A percentile compares a stretch with the other conserved stretches of the same genome.
These are phyloP conservation scores for Melipona quadrifasciata DNA, from an alignment of 1,140 invertebrate genomes.

Conservation along the genomic window DNA sequence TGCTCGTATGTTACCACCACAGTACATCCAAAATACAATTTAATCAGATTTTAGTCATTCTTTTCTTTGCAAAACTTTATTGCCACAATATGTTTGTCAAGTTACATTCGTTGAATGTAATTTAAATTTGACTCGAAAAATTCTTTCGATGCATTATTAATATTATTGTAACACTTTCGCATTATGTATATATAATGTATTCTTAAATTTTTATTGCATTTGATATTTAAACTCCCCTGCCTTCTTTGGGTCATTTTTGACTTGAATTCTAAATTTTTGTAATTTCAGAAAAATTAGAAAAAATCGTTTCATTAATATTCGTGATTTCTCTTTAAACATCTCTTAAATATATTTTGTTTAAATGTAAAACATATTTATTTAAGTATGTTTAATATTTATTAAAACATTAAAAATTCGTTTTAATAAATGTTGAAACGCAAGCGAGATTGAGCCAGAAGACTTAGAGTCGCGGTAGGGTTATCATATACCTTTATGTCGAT, in stretches of 20 bases:
- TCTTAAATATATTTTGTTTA: too few species aligned
- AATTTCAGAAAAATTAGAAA: background rate
- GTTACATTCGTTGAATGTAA: background rate
- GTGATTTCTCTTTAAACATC: too few species aligned
- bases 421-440: too few species aligned
- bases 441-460: too few species aligned
- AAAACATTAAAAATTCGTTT: too few species aligned
- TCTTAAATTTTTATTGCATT: background rate
- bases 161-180: background rate
- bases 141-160: background rate
- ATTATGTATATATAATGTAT: background rate
- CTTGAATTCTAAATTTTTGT: background rate
- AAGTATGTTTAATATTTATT: too few species aligned
- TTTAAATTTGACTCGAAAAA: background rate
- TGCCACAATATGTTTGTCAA: background rate
- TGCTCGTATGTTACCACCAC: background rate
- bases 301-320: too few species aligned
- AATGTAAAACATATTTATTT: too few species aligned
- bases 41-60: background rate
- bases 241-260: background rate
- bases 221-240: background rate
- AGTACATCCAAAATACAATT: background rate
- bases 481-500: background rate
- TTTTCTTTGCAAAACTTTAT: background rate
- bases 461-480: too few species aligned